Percentiles rank a stretch among this genome's conserved stretches.
phyloP scores from a whole-genome alignment of 2,888 invertebrate genomes.

The Epinotia nisella region DNA sequence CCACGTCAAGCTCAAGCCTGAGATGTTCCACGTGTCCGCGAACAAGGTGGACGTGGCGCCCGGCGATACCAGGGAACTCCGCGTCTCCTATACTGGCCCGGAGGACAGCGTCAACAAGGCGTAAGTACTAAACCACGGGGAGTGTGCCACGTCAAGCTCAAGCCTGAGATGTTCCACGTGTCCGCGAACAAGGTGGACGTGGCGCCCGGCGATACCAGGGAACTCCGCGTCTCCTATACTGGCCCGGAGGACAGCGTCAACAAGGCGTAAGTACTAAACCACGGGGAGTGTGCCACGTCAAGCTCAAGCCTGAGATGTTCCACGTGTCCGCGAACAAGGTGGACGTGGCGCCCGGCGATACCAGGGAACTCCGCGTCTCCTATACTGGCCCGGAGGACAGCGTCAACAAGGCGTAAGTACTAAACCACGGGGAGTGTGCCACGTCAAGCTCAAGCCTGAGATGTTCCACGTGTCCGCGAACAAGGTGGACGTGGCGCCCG shows the following conservation, averaged over 20 bases:
- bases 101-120: constrained; percentile 60
- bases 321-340: constrained; percentile 63
- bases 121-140: constrained; percentile 55
- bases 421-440: constrained; percentile 62
- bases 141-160: no score
- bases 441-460: constrained; percentile 51
- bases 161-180: constrained; percentile 57
- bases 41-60: constrained; percentile 65
- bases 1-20: no score
- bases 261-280: constrained; percentile 62
- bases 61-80: constrained; percentile 56
- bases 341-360: constrained; percentile 62
- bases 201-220: constrained; percentile 56
- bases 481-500: constrained; percentile 65
- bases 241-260: constrained; percentile 60
- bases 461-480: constrained; percentile 64
- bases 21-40: constrained; percentile 62
- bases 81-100: constrained; percentile 62
- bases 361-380: constrained; percentile 56
- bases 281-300: no score
- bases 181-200: constrained; percentile 64
- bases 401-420: constrained; percentile 64
- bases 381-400: constrained; percentile 66
- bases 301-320: constrained; percentile 49
- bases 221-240: constrained; percentile 52